Percentiles rank a stretch among this genome's conserved stretches.
Evolutionary conservation across 2,888 invertebrate species (phyloP).

Genomic region (Caenorhabditis sinica): DNA sequence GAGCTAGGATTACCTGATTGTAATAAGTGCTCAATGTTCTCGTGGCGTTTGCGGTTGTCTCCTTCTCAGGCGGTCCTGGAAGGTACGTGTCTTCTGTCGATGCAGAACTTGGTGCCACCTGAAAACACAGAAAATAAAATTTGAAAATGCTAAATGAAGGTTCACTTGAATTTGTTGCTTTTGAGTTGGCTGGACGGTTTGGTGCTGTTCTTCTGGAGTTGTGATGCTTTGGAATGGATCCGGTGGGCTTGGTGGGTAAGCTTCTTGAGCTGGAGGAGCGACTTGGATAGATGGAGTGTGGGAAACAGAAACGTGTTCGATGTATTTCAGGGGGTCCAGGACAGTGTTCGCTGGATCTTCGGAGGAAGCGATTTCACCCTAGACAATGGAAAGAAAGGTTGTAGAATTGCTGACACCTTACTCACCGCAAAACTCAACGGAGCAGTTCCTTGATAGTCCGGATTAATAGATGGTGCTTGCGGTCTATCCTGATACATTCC

Average conservation of each 20-base stretch:
- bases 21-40: constrained; percentile 57
- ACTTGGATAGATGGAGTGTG: constrained; percentile 48
- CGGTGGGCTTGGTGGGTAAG: constrained; percentile 40
- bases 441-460: constrained; percentile 57
- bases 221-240: constrained; percentile 36
- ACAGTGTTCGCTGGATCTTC: constrained; percentile 44
- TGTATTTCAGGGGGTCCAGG: constrained; percentile 55
- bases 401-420: neutral
- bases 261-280: constrained; percentile 37
- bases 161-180: constrained; percentile 48
- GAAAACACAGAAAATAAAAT: neutral
- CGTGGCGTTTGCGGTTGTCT: constrained; percentile 13
- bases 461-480: constrained; percentile 53
- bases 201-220: neutral
- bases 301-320: constrained; percentile 62
- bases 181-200: neutral
- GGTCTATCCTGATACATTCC: constrained; percentile 60
- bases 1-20: constrained; percentile 58
- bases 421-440: constrained; percentile 53
- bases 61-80: constrained; percentile 53
- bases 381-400: neutral
- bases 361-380: constrained; percentile 44
- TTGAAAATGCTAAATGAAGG: neutral
- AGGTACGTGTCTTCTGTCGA: constrained; percentile 62
- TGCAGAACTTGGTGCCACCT: constrained; percentile 62